Evolutionary conservation across 2,888 invertebrate genomes (phyloP).

Genomic region (Nomada goodeniana): DNA sequence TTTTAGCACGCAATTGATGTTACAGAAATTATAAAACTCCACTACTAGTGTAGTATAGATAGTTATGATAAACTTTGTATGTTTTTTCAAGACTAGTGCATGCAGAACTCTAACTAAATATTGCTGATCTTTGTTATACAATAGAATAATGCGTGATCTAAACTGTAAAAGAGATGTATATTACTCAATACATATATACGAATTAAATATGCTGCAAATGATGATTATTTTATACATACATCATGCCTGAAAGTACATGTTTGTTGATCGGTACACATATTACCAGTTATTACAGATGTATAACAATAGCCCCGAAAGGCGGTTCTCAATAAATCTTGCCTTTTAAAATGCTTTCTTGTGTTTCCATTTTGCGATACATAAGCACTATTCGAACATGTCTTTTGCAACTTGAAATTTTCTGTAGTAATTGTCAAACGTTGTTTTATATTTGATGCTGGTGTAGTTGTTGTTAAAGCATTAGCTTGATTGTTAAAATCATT

Average conservation of each 20-base stretch:
- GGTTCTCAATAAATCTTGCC: neutral
- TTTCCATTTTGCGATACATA: neutral
- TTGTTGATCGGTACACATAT: neutral
- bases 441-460: too few relatives aligned
- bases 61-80: neutral
- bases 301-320: conserved; percentile 27
- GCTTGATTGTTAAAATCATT: neutral
- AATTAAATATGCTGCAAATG: neutral
- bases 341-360: neutral
- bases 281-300: neutral
- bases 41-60: neutral
- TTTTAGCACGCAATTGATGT: neutral
- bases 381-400: neutral
- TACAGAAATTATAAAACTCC: rapidly evolving
- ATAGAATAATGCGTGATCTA: rapidly evolving
- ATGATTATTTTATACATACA: conserved; percentile 48
- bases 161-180: conserved; percentile 23
- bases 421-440: neutral
- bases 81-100: neutral
- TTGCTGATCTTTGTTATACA: neutral
- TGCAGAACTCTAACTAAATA: neutral
- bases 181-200: neutral
- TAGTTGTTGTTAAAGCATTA: neutral
- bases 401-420: neutral
- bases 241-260: conserved; percentile 38